Percentiles rank a stretch among this genome's conserved stretches.
These are phyloP conservation scores for Microtus pennsylvanicus DNA, from an alignment of 2,113 vertebrate genomes.

Conservation along the genomic window DNA sequence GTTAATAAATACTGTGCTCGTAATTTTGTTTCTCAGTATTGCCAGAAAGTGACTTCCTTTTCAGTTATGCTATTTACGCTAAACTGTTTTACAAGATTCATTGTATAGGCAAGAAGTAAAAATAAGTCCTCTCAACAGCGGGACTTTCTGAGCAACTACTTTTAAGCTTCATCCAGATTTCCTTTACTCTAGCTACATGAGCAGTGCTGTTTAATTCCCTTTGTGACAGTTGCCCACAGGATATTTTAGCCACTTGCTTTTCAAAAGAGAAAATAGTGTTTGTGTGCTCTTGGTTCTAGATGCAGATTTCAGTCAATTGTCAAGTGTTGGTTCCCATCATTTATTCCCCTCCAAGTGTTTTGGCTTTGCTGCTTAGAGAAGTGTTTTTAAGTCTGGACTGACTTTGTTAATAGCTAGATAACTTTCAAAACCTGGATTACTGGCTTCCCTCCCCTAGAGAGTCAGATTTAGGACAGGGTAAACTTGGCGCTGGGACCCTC, in stretches of 20 bases:
- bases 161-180: constrained; percentile 31
- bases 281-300: background rate
- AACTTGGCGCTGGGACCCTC: background rate
- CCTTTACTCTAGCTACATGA: background rate
- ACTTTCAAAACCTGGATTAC: constrained; percentile 18
- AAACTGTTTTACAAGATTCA: background rate
- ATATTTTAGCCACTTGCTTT: background rate
- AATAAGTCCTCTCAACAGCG: background rate
- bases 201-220: background rate
- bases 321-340: background rate
- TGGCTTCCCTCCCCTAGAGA: background rate
- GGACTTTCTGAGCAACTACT: background rate
- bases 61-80: constrained; percentile 51
- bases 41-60: background rate
- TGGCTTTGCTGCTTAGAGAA: constrained; percentile 22
- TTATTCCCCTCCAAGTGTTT: background rate
- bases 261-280: background rate
- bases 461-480: background rate
- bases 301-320: background rate
- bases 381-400: constrained; percentile 30
- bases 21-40: constrained; percentile 17
- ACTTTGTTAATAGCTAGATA: background rate
- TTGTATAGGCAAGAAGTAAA: constrained; percentile 39
- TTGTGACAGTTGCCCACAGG: background rate
- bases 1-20: background rate